Evolutionary conservation across 2,113 vertebrate genomes (phyloP), one percentile per base, ranked within the genome.

Genomic region (Ctenomys sociabilis): DNA sequence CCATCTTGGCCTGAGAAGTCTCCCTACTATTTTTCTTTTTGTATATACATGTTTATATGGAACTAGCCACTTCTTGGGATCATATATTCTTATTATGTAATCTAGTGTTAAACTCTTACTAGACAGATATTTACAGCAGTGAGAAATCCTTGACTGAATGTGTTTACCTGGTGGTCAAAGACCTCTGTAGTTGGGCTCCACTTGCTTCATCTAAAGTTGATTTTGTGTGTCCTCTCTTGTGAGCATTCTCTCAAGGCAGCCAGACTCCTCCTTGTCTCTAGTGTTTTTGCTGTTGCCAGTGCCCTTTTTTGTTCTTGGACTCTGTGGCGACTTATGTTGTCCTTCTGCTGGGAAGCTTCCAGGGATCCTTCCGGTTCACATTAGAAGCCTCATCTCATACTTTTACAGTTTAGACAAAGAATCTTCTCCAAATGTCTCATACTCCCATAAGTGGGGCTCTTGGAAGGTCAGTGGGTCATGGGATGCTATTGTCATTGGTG

Each of bases 61-160:
- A 81, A 30, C 24, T 64, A 61, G 0, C 19, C 57, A 64, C 14
- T 90, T 92, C 22, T 75, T 40, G 40, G 37, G 22, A 37, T 72
- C 49, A 78, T 83, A 10, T 82, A n/a, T 81, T 90, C 54, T 86
- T 72, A 73, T 24, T 12, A 64, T 0, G 8, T 5, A 80, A 22
- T 17, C 45, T 90, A 68, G 86, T 68, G 45, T 72, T 83, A 86
- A 91, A 13, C 14, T 85, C n/a, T 95, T 92, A 73, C 19, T 92
- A 73, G 83, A 91, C 57, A 40, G 30, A 17, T 35, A 49, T 40
- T 63, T 81, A 81, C 21, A 61, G 63, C 81, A 28, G 10, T 80
- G 64, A 85, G 49, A 90, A 90, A 92, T 52, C 28, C 26, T 86
- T 5, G 10, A 49, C 28, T 5, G 35, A 14, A 57, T 68, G 16